Evolutionary conservation across 2,797 vertebrate genomes (phyloP).

Genomic region (Hippopotamyrus pictus): DNA sequence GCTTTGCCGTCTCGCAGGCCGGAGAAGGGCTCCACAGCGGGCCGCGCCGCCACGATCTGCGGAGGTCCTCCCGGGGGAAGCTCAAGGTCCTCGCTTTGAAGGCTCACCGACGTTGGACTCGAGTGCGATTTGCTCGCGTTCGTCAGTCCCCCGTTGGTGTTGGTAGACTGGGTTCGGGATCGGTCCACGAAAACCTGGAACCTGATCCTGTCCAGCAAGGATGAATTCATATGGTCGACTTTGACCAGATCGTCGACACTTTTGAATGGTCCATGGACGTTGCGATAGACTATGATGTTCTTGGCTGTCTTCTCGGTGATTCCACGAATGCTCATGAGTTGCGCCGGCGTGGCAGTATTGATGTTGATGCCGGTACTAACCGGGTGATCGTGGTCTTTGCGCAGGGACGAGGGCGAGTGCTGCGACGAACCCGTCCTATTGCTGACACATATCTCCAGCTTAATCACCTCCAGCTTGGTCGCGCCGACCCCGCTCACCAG

Average conservation of each 20-base stretch:
- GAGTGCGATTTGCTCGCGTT: slow-evolving; percentile 69
- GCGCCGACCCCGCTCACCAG: slow-evolving; percentile 89
- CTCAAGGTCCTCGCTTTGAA: slow-evolving; percentile 78
- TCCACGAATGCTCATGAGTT: slow-evolving; percentile 80
- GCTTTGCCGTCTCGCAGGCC: slow-evolving; percentile 72
- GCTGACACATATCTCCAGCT: slow-evolving; percentile 88
- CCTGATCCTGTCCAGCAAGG: slow-evolving; percentile 78
- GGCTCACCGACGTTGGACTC: slow-evolving; percentile 78
- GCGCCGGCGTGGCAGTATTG: slow-evolving; percentile 78
- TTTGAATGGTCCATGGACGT: slow-evolving; percentile 72
- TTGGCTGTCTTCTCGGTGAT: slow-evolving; percentile 77
- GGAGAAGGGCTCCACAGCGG: slow-evolving; percentile 67
- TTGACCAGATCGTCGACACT: slow-evolving; percentile 81
- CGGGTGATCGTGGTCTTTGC: slow-evolving; percentile 70
- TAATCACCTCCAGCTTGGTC: slow-evolving; percentile 83
- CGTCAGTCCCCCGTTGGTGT: slow-evolving; percentile 77
- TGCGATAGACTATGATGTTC: slow-evolving; percentile 73
- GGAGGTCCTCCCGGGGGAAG: slow-evolving; percentile 79
- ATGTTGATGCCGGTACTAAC: slow-evolving; percentile 72
- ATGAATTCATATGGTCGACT: slow-evolving; percentile 71
- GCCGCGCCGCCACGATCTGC: slow-evolving; percentile 73
- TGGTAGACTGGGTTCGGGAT: slow-evolving; percentile 78
- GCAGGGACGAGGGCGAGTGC: slow-evolving; percentile 81
- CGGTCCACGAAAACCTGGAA: slow-evolving; percentile 78
- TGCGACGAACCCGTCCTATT: slow-evolving; percentile 74